Evolutionary conservation across 2,888 invertebrate genomes (phyloP).

Genomic region (Scaeva pyrastri): DNA sequence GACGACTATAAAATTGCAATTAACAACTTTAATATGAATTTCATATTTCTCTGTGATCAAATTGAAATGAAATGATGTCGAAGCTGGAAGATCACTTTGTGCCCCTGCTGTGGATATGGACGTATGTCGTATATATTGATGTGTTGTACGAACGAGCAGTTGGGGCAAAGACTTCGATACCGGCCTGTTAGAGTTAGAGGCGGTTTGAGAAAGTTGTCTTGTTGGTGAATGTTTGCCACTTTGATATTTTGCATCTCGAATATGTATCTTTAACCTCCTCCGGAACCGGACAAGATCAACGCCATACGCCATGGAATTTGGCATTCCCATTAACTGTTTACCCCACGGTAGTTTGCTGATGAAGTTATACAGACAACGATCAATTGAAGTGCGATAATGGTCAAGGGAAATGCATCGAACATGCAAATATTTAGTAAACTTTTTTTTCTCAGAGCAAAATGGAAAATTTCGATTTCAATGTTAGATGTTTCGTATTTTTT

Average conservation of each 20-base stretch:
- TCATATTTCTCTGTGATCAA: conserved; percentile 45
- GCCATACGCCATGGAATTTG: conserved; percentile 49
- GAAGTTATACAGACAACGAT: neutral
- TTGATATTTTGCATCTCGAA: conserved; percentile 48
- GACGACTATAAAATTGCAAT: conserved; percentile 60
- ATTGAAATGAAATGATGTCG: conserved; percentile 35
- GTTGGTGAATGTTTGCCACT: conserved; percentile 55
- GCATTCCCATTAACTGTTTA: conserved; percentile 46
- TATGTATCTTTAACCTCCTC: conserved; percentile 55
- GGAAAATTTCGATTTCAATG: conserved; percentile 41
- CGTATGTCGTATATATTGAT: no score
- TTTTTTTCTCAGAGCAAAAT: neutral
- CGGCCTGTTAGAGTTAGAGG: conserved; percentile 1
- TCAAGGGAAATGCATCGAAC: conserved; percentile 17
- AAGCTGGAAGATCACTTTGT: conserved; percentile 29
- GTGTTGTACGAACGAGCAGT: neutral
- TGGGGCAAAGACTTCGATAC: conserved; percentile 13
- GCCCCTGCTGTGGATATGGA: neutral
- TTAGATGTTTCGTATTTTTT: conserved; percentile 19
- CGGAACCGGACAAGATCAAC: conserved; percentile 49
- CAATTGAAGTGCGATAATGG: conserved; percentile 1
- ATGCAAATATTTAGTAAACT: conserved; percentile 33
- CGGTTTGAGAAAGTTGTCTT: conserved; percentile 66
- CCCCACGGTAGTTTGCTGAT: neutral
- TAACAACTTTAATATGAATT: conserved; percentile 60